Percentiles rank a stretch among this genome's conserved stretches.
These are phyloP conservation scores for Glaucidium brasilianum DNA, from an alignment of 2,113 vertebrate species.

Conservation along the genomic window DNA sequence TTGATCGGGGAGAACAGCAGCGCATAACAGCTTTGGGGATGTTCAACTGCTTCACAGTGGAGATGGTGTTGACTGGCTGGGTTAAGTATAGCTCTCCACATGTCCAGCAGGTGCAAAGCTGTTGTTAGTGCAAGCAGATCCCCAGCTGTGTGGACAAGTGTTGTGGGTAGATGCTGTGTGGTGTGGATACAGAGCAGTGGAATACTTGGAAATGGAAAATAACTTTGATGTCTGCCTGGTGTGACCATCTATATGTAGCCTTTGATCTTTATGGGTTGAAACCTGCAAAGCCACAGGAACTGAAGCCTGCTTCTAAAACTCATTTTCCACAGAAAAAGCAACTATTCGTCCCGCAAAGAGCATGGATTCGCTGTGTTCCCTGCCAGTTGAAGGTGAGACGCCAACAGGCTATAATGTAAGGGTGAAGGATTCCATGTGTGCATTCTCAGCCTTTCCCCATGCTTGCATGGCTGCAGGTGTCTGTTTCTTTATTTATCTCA, in stretches of 20 bases:
- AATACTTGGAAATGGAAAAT: constrained; percentile 26
- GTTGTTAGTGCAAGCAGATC: constrained; percentile 33
- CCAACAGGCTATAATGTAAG: not conserved
- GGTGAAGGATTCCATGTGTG: not conserved
- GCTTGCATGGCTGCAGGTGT: not conserved
- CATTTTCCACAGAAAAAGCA: constrained; percentile 84
- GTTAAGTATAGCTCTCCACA: constrained; percentile 57
- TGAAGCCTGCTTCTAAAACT: constrained; percentile 21
- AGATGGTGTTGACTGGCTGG: constrained; percentile 19
- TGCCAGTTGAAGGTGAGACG: constrained; percentile 88
- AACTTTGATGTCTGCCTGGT: not conserved
- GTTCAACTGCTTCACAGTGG: not conserved
- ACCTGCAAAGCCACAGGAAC: not conserved
- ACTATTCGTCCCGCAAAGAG: constrained; percentile 93
- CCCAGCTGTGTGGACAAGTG: constrained; percentile 49
- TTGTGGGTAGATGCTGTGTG: not conserved
- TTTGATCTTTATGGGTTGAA: not conserved
- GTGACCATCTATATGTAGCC: not conserved
- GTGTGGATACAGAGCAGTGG: not conserved
- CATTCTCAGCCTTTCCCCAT: not conserved
- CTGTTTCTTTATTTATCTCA: not conserved
- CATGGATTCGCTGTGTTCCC: constrained; percentile 95
- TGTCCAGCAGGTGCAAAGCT: constrained; percentile 55
- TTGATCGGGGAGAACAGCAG: not conserved
- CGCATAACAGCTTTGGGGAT: not conserved